Evolutionary conservation across 2,888 invertebrate species (phyloP).

Genomic region (Heliconius erato): DNA sequence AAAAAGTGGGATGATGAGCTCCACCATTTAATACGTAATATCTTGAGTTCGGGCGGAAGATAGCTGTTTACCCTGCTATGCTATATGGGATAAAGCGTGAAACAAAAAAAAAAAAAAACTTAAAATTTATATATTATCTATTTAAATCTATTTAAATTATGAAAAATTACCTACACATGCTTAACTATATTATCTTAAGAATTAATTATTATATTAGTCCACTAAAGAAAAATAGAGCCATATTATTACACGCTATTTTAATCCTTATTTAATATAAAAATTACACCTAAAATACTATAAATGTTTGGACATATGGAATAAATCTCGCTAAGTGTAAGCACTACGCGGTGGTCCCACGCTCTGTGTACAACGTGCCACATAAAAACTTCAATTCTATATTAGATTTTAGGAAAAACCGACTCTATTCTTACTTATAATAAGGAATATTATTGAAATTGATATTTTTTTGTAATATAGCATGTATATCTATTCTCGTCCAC

Average conservation of each 20-base stretch:
- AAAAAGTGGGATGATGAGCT: no score
- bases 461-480: conserved; percentile 41
- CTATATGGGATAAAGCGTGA: background rate
- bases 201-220: conserved; percentile 16
- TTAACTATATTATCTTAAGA: conserved; percentile 14
- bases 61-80: no score
- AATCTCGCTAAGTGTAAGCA: conserved; percentile 43
- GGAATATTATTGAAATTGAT: conserved; percentile 21
- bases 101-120: background rate
- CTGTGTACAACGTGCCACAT: conserved; percentile 43
- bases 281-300: conserved; percentile 29
- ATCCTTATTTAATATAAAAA: background rate
- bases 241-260: conserved; percentile 20
- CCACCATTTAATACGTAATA: no score
- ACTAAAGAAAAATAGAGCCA: background rate
- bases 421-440: background rate
- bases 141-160: background rate
- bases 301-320: conserved; percentile 48
- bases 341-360: conserved; percentile 60
- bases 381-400: conserved; percentile 35
- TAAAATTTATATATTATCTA: background rate
- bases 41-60: background rate
- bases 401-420: conserved; percentile 19
- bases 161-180: conserved; percentile 27
- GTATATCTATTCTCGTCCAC: conserved; percentile 57